These are phyloP conservation scores for Uloborus plumipes DNA, from an alignment of 2,888 invertebrate species.

Conservation along the genomic window DNA sequence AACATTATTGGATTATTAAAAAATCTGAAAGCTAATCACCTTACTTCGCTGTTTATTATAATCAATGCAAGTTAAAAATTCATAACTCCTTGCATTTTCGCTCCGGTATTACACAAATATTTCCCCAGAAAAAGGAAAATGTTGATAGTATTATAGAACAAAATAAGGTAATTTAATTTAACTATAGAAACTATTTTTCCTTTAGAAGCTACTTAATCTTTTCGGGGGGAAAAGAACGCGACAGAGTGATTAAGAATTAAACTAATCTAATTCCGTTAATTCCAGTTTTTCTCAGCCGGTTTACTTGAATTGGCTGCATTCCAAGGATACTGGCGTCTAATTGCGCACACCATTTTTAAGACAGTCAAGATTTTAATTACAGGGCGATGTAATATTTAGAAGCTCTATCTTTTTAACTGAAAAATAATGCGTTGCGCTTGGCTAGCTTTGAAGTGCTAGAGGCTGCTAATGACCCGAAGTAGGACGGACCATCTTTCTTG, in stretches of 20 bases:
- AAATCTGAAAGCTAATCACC: too few relatives aligned
- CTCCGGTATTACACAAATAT: too few relatives aligned
- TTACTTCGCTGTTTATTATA: too few relatives aligned
- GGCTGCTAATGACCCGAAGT: constrained; percentile 47
- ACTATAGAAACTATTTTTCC: constrained; percentile 19
- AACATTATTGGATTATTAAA: too few relatives aligned
- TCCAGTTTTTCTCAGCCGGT: constrained; percentile 58
- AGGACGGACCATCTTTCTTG: too few relatives aligned
- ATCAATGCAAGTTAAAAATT: too few relatives aligned
- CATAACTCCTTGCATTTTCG: too few relatives aligned
- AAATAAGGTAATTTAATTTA: too few relatives aligned
- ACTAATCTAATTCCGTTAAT: constrained; percentile 63
- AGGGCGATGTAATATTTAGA: constrained; percentile 31
- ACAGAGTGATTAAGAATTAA: constrained; percentile 52
- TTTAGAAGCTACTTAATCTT: constrained; percentile 43
- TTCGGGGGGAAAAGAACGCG: constrained; percentile 43
- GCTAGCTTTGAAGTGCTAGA: constrained; percentile 44
- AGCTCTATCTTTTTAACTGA: constrained; percentile 38
- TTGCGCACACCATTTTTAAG: constrained; percentile 56
- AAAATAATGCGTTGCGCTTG: constrained; percentile 23
- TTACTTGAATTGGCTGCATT: constrained; percentile 57
- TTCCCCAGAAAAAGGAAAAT: too few relatives aligned
- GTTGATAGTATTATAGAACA: too few relatives aligned
- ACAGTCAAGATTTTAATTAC: constrained; percentile 55
- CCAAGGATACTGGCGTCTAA: constrained; percentile 45